Base-by-base conservation (phyloP, 1,140 invertebrate genomes). In the Belonocnema kinseyi region DNA sequence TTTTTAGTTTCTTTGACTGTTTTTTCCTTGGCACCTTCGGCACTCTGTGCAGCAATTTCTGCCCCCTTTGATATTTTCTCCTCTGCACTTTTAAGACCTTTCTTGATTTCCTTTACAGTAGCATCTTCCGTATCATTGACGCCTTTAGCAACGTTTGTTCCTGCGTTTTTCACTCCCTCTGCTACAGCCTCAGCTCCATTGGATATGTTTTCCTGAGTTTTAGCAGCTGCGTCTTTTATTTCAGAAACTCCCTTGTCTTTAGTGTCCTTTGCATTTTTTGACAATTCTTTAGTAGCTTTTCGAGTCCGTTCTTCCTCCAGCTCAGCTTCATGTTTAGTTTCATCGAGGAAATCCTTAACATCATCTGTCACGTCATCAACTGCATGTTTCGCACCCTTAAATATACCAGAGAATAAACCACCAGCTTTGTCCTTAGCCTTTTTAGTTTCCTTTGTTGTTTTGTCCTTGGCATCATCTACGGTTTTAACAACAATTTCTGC, bases 301-400 rank as follows among this genome's bases (percentile, higher is more conserved):
- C 13, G 74, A 17, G 52, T 14, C 1, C 50, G 16, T 8, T 75
- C 19, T 40, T 72, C 54, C 21, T 73, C 50, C 8, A 53, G 53
- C 50, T 66, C 61, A 7, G 61, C 82, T 50, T 84, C 80, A 6
- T 85, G 77, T 6, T 81, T 87, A 0, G 84, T 86, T 12, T 88
- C 80, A 0, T 87, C 86, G 0, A 82, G 21, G 40, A 87, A 84
- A 51, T 81, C 78, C 51, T 79, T 74, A 4, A 81, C 77, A 19
- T 83, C 83, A 33, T 81, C 83, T 7, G 75, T 40, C 40, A 40
- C 72, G n/a, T 77, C 76, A 51, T 33, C 51, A 10, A 46, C 53
- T 13, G 54, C 77, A 33, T 78, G 71, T 56, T 74, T 75, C 2
- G 77, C 52, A 11, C 46, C 72, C 26, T 74, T 75, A 14, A 73